Evolutionary conservation across 2,797 vertebrate genomes (phyloP), one percentile per base, ranked within the genome.

Genomic region (Caiman crocodilus): DNA sequence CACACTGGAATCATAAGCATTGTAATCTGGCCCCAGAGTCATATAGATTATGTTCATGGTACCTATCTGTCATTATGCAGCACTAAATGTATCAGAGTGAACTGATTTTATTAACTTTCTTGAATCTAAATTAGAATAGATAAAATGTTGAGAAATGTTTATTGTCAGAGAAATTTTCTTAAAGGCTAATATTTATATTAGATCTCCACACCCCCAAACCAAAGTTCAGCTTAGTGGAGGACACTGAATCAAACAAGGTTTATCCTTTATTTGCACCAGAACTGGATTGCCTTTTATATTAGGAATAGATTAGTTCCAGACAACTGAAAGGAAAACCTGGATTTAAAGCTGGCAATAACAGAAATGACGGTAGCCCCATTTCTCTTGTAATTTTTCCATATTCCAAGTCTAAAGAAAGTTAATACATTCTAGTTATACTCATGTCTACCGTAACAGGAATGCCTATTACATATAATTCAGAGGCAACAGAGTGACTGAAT

Each of bases 91-190:
- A 84, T 76, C 2, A 1, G 65, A 93, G 81, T 50, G 9, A 85
- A 90, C 74, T 64, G 71, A 84, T 83, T 93, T 94, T 81, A 85
- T 92, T 95, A 95, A 90, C 85, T 94, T 95, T 71, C 56, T 26
- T 28, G 63, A 42, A 88, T 90, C 58, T 85, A 61, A 76, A 79
- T 14, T 89, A 56, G 32, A 92, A 94, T 30, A 67, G 65, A 75
- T 87, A 94, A 89, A 94, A 93, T 77, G 58, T 11, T 94, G 65
- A 57, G 67, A 89, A 88, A 32, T 3, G 2, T 92, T 91, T 87
- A 88, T 81, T 57, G 76, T 76, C 42, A 73, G 63, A 88, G 18
- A 85, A 87, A 74, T 60, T 7, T 30, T 94, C 63, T 69, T 80
- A 58, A 89, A 92, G 90, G 58, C 20, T 90, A 92, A 82, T 83